These are phyloP conservation scores for Fragum whitleyi DNA, from an alignment of 2,888 invertebrate genomes.

Conservation along the genomic window DNA sequence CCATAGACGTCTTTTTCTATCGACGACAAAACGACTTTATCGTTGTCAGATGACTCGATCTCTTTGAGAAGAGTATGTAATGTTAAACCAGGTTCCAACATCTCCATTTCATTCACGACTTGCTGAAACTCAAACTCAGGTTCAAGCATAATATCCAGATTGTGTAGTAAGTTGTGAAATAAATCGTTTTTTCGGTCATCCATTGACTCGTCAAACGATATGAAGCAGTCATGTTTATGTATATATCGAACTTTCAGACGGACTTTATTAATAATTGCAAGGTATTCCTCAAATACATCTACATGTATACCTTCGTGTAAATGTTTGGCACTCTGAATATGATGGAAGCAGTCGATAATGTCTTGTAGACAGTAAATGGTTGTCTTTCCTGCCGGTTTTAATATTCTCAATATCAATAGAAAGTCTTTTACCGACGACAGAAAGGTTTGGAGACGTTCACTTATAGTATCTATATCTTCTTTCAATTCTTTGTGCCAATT, in stretches of 20 bases:
- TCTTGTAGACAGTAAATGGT: slow-evolving; percentile 59
- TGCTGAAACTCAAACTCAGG: slow-evolving; percentile 36
- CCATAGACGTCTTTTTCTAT: slow-evolving; percentile 5
- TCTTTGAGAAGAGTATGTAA: slow-evolving; percentile 13
- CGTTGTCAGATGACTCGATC: background rate
- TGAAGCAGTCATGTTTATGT: slow-evolving; percentile 39
- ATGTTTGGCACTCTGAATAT: slow-evolving; percentile 44
- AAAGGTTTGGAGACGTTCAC: slow-evolving; percentile 54
- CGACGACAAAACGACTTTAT: background rate
- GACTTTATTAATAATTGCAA: slow-evolving; percentile 67
- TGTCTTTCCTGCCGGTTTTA: slow-evolving; percentile 52
- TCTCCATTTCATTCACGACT: slow-evolving; percentile 3
- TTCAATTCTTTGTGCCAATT: slow-evolving; percentile 42
- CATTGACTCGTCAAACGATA: slow-evolving; percentile 47
- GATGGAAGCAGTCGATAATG: slow-evolving; percentile 55
- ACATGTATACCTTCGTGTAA: slow-evolving; percentile 61
- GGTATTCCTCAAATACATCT: slow-evolving; percentile 67
- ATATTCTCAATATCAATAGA: slow-evolving; percentile 64
- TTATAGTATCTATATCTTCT: slow-evolving; percentile 42
- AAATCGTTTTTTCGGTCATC: slow-evolving; percentile 50
- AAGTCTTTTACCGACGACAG: slow-evolving; percentile 59
- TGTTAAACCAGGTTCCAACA: background rate
- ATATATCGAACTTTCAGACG: slow-evolving; percentile 63
- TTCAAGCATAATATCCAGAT: slow-evolving; percentile 67
- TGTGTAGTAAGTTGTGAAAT: slow-evolving; percentile 54